phyloP scores from a whole-genome alignment of 64 coral and sea anemone genomes.

The Hydrozoanthus tunicans region DNA sequence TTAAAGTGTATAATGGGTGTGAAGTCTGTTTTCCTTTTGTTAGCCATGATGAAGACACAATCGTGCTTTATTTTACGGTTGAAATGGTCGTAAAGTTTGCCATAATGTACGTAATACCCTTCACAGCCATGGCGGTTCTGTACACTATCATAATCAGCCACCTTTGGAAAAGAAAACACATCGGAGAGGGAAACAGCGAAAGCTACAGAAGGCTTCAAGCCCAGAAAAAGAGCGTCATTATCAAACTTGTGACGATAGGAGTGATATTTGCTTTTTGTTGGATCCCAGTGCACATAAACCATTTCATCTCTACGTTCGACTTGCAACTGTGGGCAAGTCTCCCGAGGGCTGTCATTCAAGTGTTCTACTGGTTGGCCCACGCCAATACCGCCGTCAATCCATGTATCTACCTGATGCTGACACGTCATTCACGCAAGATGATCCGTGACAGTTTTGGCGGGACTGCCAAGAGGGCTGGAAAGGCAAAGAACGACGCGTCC shows the following conservation, averaged over 20 bases:
- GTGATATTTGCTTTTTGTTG: conserved; percentile 84
- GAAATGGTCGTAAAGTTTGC: conserved; percentile 72
- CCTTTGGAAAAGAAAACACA: conserved; percentile 85
- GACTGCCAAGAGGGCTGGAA: background rate
- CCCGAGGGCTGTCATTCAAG: conserved; percentile 16
- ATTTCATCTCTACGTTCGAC: conserved; percentile 62
- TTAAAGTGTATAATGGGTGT: conserved; percentile 1
- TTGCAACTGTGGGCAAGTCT: background rate
- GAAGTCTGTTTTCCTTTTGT: conserved; percentile 23
- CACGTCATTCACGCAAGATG: conserved; percentile 63
- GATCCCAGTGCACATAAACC: conserved; percentile 83
- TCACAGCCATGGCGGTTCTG: conserved; percentile 67
- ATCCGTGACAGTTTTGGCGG: conserved; percentile 27
- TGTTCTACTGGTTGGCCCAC: conserved; percentile 62
- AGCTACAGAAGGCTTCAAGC: conserved; percentile 70
- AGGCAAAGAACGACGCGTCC: background rate
- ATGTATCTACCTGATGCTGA: conserved; percentile 70
- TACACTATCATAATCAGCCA: conserved; percentile 78
- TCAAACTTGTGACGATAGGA: conserved; percentile 82
- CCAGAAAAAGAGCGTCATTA: conserved; percentile 79
- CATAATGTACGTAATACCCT: conserved; percentile 68
- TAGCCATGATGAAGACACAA: conserved; percentile 9
- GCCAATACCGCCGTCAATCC: conserved; percentile 77
- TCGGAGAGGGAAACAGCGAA: conserved; percentile 61
- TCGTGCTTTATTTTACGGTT: conserved; percentile 2